Conservation (phyloP, 2,888 invertebrate species). For the Stegophylla sp. region DNA sequence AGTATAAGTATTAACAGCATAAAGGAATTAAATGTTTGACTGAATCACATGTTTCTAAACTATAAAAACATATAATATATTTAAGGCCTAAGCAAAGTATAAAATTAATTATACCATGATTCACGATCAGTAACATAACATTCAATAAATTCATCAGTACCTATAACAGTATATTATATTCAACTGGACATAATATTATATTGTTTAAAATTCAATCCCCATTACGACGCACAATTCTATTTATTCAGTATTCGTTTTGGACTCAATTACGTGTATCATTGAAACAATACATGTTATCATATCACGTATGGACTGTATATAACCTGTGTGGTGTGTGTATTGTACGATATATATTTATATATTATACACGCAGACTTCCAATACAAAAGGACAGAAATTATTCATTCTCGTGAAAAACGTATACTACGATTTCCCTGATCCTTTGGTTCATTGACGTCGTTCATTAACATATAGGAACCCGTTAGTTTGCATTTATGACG, state of each 20-base stretch:
- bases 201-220: slow-evolving; percentile 27
- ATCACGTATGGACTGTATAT: background rate
- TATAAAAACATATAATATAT: too few species aligned
- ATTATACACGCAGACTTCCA: background rate
- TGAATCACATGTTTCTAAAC: too few species aligned
- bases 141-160: too few species aligned
- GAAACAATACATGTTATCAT: slow-evolving; percentile 30
- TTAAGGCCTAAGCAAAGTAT: too few species aligned
- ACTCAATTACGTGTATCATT: background rate
- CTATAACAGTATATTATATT: too few species aligned
- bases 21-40: too few species aligned
- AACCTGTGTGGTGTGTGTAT: too few species aligned
- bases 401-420: slow-evolving; percentile 39
- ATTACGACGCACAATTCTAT: background rate
- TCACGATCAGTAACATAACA: too few species aligned
- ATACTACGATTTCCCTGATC: slow-evolving; percentile 29
- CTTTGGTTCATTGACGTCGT: slow-evolving; percentile 55
- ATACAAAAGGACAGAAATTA: slow-evolving; percentile 23
- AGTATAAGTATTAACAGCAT: too few species aligned
- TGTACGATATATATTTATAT: too few species aligned
- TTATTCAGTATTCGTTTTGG: background rate
- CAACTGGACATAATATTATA: background rate
- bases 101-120: too few species aligned
- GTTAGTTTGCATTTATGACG: slow-evolving; percentile 45
- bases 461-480: slow-evolving; percentile 47